Evolutionary conservation across 1,140 invertebrate genomes (phyloP), one percentile per base, ranked within the genome.

Genomic region (Anthonomus grandis): DNA sequence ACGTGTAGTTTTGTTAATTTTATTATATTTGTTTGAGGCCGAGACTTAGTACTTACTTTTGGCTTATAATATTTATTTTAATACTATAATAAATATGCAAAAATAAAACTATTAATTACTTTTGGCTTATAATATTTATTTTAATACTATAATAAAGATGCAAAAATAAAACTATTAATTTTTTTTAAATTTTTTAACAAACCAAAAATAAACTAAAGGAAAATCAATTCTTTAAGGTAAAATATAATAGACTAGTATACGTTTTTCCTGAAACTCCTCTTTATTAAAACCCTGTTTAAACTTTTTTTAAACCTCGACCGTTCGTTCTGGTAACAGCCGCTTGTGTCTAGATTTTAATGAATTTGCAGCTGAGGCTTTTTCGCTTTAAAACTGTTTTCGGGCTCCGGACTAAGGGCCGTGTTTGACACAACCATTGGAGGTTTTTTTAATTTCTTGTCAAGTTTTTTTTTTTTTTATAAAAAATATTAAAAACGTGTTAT

Each of bases 231-330:
- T n/a, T 50, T 50, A 50, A 50, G 38, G 21, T 21, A 36, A 3
- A 15, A 23, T 36, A 50, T 50, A 50, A 50, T 50, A 50, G 47
- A 50, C 47, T 50, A 38, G 37, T 50, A 50, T 50, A 50, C 37
- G 47, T 50, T 50, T 50, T 50, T 50, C 13, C 47, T 38, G 19
- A 15, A 22, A 38, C 9, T 22, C 38, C 47, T 23, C 47, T 50
- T 50, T 50, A 50, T 50, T 50, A 50, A 50, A 50, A 38, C 47
- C 34, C 17, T 23, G 36, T 21, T 50, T 13, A 36, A 50, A 36
- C 24, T 27, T 50, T 50, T 50, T 50, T 50, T n/a, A n/a, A n/a
- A n/a, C n/a, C n/a, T n/a, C n/a, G n/a, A n/a, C 36, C 17, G 15
- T 50, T 38, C 47, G 47, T 38, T 38, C 37, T 13, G 47, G 34